Base-by-base conservation (phyloP, 2,888 invertebrate species). In the Dynastes hyllus region DNA sequence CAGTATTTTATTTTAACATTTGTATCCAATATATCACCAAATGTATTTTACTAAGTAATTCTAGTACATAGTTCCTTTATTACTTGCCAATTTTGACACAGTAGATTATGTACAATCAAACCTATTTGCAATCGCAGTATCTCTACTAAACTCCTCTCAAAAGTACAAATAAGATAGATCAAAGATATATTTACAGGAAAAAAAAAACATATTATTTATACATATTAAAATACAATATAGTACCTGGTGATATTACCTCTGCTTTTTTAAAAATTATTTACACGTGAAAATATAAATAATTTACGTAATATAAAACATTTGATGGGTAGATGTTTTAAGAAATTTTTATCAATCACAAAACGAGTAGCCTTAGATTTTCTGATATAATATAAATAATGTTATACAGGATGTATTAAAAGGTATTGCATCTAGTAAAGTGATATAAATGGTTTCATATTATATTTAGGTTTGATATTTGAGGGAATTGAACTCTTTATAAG, bases 181-280 rank as follows among this genome's bases (percentile, higher is more conserved):
- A 22, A 22, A 22, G 22, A 27, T n/a, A 2, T 22, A 58, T 0
- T 3, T 8, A 16, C 6, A 58, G 27, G 22, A 22, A 58, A 55
- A 6, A 55, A 22, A 6, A 55, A 55, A 2, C n/a, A 16, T 4
- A 16, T 8, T 55, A 55, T 55, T 5, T 55, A 55, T n/a, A 55
- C n/a, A 16, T 55, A 55, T n/a, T 1, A 6, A 55, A 2, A 13
- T 58, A 58, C 5, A 58, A 22, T 22, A 22, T 58, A 22, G 55
- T 58, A 58, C 55, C 55, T 58, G 55, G 22, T 58, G 22, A 58
- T 58, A 58, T 58, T 58, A 58, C 55, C 55, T 58, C 55, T 22
- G 5, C 9, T 22, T 58, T 58, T 27, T 5, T 1, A 58, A 3
- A 22, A 16, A 58, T 22, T 16, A 22, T 22, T 22, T 22, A 3